phyloP scores from a whole-genome alignment of 2,113 vertebrate species.

The Isurus oxyrinchus region DNA sequence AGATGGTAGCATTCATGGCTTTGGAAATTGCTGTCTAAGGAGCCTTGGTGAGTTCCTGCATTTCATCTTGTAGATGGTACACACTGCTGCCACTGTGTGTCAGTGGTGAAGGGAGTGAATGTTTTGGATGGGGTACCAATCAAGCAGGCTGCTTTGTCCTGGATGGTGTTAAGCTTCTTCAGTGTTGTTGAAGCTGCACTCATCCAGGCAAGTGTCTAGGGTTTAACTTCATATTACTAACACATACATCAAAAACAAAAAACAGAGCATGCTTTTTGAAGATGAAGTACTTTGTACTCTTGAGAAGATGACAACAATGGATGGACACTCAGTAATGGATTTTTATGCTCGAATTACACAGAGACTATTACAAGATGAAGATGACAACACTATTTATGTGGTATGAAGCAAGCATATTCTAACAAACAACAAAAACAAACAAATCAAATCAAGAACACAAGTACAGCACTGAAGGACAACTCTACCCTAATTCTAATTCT shows the following conservation, averaged over 20 bases:
- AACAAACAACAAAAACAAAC: neutral
- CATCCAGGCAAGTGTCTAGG: neutral
- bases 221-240: neutral
- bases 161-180: no score
- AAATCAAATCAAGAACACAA: constrained; percentile 25
- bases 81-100: no score
- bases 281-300: neutral
- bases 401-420: neutral
- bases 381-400: neutral
- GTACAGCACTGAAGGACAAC: constrained; percentile 12
- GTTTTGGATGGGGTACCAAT: no score
- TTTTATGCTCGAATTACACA: neutral
- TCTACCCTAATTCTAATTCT: neutral
- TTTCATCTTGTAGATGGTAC: no score
- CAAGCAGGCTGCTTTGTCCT: no score
- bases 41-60: no score
- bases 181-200: no score
- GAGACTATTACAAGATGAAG: neutral
- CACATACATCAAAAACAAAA: neutral
- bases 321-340: neutral
- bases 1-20: no score
- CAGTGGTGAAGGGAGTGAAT: no score
- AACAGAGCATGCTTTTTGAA: constrained; percentile 16
- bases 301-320: neutral
- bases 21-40: no score